Conservation (phyloP, 2,113 vertebrate genomes). For the Hydrolagus affinis region DNA sequence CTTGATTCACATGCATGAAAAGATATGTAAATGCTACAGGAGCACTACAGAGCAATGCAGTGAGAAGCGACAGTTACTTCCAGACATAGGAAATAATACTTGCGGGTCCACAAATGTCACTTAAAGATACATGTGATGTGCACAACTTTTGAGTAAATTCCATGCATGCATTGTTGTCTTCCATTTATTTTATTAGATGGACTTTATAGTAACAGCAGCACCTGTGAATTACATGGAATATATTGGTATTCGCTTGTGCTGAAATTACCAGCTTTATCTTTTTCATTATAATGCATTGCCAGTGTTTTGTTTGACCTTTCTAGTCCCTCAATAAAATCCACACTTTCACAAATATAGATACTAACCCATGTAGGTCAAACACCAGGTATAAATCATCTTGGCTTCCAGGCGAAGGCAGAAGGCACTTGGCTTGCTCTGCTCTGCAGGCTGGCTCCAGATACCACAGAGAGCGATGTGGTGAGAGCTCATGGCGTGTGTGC, state of each 20-base stretch:
- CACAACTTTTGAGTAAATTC: background rate
- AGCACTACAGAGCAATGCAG: background rate
- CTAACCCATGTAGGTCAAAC: constrained; percentile 93
- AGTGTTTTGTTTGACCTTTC: constrained; percentile 87
- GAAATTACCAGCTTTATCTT: constrained; percentile 96
- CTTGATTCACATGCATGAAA: too few species aligned
- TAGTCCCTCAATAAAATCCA: constrained; percentile 76
- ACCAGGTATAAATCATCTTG: constrained; percentile 87
- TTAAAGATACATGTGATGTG: background rate
- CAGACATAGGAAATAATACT: too few species aligned
- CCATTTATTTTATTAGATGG: constrained; percentile 61
- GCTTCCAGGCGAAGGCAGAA: constrained; percentile 51
- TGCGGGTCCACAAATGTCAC: background rate
- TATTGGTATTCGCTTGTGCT: constrained; percentile 80
- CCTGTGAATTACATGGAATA: constrained; percentile 83
- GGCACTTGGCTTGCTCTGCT: constrained; percentile 70
- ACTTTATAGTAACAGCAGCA: constrained; percentile 75
- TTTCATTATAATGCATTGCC: constrained; percentile 81
- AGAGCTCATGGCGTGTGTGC: constrained; percentile 62
- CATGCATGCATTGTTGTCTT: constrained; percentile 19
- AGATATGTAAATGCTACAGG: background rate
- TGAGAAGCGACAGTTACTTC: background rate
- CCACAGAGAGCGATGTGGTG: constrained; percentile 55
- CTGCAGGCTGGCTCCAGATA: constrained; percentile 68
- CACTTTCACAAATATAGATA: constrained; percentile 84